A percentile compares a stretch with the other conserved stretches of the same genome.
Evolutionary conservation across 2,888 invertebrate genomes (phyloP).

Genomic region (Linnaemya tessellans): DNA sequence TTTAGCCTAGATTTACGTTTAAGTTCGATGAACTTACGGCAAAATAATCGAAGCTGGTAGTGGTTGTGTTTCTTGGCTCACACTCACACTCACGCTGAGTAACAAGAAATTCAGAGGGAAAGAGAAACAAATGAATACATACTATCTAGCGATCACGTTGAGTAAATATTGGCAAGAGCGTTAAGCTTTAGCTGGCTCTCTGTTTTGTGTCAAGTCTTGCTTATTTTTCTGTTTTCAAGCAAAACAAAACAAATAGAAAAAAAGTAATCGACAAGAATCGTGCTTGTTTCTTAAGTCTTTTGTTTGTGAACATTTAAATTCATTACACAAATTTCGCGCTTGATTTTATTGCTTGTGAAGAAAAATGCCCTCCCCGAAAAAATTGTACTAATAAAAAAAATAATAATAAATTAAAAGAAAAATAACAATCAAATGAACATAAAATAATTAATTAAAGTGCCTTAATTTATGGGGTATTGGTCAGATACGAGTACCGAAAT

Average conservation of each 20-base stretch:
- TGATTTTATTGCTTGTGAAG: neutral
- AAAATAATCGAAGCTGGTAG: conserved; percentile 61
- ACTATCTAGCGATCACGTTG: conserved; percentile 56
- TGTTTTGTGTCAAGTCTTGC: neutral
- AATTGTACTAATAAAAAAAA: neutral
- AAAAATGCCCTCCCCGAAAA: neutral
- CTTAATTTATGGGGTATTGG: conserved; percentile 14
- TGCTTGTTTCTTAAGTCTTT: conserved; percentile 79
- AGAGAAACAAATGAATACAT: conserved; percentile 51
- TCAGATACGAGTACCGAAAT: conserved; percentile 15
- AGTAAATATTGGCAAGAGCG: conserved; percentile 58
- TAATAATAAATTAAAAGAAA: neutral
- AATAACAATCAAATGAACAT: conserved; percentile 5
- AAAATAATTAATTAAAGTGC: conserved; percentile 34
- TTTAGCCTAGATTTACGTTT: conserved; percentile 84
- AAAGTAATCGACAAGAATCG: conserved; percentile 66
- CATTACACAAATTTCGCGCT: conserved; percentile 34
- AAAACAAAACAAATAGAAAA: neutral
- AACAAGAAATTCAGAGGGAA: conserved; percentile 40
- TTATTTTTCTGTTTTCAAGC: conserved; percentile 22
- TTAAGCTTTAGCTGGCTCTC: neutral
- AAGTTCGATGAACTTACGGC: conserved; percentile 82
- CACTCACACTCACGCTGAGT: conserved; percentile 8
- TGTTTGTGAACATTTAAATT: conserved; percentile 70
- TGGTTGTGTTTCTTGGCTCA: conserved; percentile 24